A percentile compares a stretch with the other conserved stretches of the same genome.
phyloP scores from a whole-genome alignment of 2,113 vertebrate species.

The Sisor rabdophorus region DNA sequence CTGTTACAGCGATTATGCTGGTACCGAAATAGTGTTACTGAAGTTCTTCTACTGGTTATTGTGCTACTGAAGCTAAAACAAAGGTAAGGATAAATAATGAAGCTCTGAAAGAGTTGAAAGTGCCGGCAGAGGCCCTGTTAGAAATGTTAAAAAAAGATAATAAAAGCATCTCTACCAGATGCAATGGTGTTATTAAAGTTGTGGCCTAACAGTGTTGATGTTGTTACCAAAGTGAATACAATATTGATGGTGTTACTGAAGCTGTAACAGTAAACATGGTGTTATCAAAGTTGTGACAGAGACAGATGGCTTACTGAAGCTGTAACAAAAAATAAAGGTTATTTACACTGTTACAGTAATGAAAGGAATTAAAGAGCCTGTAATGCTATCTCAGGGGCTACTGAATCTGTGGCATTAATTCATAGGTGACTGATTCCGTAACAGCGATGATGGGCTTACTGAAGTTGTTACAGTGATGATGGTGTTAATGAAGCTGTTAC shows the following conservation, averaged over 20 bases:
- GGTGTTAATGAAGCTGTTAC: neutral
- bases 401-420: neutral
- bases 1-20: neutral
- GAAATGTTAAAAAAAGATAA: no score
- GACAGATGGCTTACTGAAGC: neutral
- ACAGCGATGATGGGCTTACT: neutral
- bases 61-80: neutral
- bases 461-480: neutral
- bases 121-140: no score
- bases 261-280: neutral
- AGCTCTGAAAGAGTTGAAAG: neutral
- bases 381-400: no score
- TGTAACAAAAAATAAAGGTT: no score
- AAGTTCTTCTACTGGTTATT: neutral
- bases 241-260: neutral
- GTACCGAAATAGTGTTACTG: neutral
- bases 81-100: neutral
- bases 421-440: no score
- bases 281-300: neutral
- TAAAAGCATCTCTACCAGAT: no score
- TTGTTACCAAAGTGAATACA: neutral
- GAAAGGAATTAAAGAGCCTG: no score
- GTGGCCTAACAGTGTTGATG: neutral
- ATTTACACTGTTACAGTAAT: no score
- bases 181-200: neutral